These are phyloP conservation scores for Mustela erminea DNA, from an alignment of 2,797 vertebrate species.

Conservation along the genomic window DNA sequence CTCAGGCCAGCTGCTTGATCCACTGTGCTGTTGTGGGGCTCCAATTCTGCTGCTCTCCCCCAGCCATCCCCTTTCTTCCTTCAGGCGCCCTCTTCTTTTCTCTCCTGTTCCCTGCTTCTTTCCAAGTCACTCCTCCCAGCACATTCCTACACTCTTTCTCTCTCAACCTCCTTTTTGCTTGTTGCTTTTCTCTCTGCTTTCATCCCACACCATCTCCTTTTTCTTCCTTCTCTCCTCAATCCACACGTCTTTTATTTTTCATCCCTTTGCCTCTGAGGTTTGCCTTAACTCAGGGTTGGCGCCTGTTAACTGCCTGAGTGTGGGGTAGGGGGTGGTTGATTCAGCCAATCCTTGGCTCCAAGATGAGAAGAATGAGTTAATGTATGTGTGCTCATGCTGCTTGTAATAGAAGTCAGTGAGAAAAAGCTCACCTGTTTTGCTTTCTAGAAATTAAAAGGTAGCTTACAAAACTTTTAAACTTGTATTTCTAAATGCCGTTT, in stretches of 20 bases:
- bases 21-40: conserved; percentile 88
- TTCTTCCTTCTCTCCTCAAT: neutral
- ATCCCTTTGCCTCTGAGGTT: conserved; percentile 73
- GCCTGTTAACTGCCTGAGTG: conserved; percentile 80
- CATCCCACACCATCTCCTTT: neutral
- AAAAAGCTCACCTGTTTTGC: conserved; percentile 41
- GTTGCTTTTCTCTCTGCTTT: neutral
- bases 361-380: conserved; percentile 76
- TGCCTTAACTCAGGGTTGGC: conserved; percentile 86
- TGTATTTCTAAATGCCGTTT: conserved; percentile 24
- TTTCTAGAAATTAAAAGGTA: conserved; percentile 60
- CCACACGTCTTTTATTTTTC: conserved; percentile 31
- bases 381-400: neutral
- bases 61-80: neutral
- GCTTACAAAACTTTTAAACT: conserved; percentile 44
- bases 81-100: conserved; percentile 55
- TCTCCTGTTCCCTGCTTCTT: conserved; percentile 5
- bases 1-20: conserved; percentile 94
- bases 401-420: conserved; percentile 69
- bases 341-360: conserved; percentile 81
- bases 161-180: neutral
- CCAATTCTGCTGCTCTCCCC: conserved; percentile 84
- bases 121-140: neutral
- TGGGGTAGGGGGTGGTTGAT: conserved; percentile 40
- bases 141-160: neutral